A percentile compares a stretch with the other conserved stretches of the same genome.
phyloP scores from a whole-genome alignment of 2,888 invertebrate species.

The Caenorhabditis virilis region DNA sequence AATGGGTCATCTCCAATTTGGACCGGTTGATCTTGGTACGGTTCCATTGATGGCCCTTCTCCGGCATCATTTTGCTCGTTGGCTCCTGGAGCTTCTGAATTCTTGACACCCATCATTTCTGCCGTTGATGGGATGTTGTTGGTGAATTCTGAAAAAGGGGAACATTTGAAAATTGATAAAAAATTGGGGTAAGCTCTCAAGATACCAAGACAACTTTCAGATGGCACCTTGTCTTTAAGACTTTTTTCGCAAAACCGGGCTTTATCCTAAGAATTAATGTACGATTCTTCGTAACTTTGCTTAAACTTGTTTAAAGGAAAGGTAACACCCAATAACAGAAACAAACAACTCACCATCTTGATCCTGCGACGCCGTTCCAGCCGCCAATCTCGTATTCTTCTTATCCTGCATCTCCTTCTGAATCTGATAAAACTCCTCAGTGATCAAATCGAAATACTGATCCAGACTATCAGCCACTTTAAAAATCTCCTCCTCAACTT shows the following conservation, averaged over 20 bases:
- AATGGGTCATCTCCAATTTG: slow-evolving; percentile 6
- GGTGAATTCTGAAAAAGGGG: slow-evolving; percentile 18
- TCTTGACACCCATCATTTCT: slow-evolving; percentile 32
- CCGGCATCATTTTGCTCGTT: slow-evolving; percentile 6
- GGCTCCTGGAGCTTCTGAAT: slow-evolving; percentile 11
- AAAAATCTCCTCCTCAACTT: slow-evolving; percentile 99
- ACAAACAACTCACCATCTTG: too few species aligned
- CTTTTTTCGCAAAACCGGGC: too few species aligned
- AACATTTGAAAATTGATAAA: too few species aligned
- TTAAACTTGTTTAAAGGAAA: too few species aligned
- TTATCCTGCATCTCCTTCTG: slow-evolving; percentile 75
- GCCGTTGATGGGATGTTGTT: slow-evolving; percentile 24
- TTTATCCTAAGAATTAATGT: too few species aligned
- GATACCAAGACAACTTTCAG: too few species aligned
- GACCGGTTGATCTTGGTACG: too few species aligned
- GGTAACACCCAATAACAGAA: too few species aligned
- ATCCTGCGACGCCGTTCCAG: slow-evolving; percentile 13
- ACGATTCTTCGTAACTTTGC: too few species aligned
- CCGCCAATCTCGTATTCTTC: slow-evolving; percentile 41
- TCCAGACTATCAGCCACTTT: slow-evolving; percentile 95
- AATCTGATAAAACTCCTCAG: slow-evolving; percentile 99
- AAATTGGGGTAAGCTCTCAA: too few species aligned
- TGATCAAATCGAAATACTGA: slow-evolving; percentile 95
- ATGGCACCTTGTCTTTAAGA: too few species aligned
- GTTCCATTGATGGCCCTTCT: too few species aligned